These are phyloP conservation scores for Drosophila yakuba DNA, from an alignment of 1,140 invertebrate species.

Conservation along the genomic window DNA sequence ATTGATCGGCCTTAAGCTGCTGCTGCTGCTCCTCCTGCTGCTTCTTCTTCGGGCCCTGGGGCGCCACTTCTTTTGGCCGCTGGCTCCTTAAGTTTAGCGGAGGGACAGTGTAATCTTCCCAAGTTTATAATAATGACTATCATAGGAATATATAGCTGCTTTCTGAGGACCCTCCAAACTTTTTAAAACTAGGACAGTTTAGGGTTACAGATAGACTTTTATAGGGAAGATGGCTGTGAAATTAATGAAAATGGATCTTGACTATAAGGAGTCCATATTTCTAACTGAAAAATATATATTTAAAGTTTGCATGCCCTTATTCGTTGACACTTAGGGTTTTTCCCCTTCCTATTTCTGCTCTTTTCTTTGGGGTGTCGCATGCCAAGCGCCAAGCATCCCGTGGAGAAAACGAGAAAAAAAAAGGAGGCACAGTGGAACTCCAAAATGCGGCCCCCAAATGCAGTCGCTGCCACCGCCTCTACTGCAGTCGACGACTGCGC, in stretches of 20 bases:
- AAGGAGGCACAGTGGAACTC: constrained; percentile 21
- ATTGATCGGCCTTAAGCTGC: constrained; percentile 47
- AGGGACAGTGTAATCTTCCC: no score
- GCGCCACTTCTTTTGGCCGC: not conserved
- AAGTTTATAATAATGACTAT: no score
- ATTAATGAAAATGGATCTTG: no score
- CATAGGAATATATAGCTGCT: no score
- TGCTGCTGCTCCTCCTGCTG: constrained; percentile 2
- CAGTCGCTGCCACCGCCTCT: constrained; percentile 25
- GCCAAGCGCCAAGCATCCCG: constrained; percentile 62
- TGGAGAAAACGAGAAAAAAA: constrained; percentile 4
- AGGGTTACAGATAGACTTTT: no score
- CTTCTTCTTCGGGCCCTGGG: constrained; percentile 4
- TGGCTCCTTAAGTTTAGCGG: no score
- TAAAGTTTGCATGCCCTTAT: not conserved
- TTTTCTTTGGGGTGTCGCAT: constrained; percentile 53
- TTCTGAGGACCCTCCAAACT: no score
- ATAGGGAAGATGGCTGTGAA: no score
- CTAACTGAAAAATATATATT: not conserved
- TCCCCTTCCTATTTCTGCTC: not conserved
- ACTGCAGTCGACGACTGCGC: constrained; percentile 5
- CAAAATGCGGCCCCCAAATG: constrained; percentile 56
- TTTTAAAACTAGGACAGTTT: no score
- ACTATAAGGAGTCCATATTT: no score
- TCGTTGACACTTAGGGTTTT: constrained; percentile 1